Evolutionary conservation across 2,888 invertebrate genomes (phyloP).

Genomic region (Sminthurides aquaticus): DNA sequence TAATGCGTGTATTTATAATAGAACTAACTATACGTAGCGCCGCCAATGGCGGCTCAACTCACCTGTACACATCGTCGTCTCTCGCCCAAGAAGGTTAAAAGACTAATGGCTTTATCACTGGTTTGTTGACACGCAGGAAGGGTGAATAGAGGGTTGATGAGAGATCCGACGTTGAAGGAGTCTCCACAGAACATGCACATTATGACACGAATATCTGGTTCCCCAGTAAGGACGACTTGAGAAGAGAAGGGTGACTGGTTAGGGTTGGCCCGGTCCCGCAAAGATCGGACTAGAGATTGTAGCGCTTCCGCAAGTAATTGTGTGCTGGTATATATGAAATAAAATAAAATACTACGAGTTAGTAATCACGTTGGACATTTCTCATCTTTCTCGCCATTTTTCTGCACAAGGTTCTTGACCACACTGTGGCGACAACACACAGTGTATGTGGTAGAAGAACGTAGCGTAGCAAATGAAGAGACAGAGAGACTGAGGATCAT

Average conservation of each 20-base stretch:
- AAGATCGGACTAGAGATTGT: slow-evolving; percentile 32
- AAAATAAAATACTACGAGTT: background rate
- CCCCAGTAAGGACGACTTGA: slow-evolving; percentile 37
- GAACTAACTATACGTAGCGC: no score
- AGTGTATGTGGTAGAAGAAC: no score
- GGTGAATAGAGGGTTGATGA: slow-evolving; percentile 75
- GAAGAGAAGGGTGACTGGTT: slow-evolving; percentile 38
- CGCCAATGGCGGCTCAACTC: no score
- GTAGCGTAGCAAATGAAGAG: no score
- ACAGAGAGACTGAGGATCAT: no score
- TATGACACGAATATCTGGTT: slow-evolving; percentile 58
- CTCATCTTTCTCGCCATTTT: no score
- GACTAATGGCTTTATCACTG: slow-evolving; percentile 76
- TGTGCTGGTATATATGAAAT: no score
- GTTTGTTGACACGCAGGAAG: slow-evolving; percentile 81
- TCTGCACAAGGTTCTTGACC: no score
- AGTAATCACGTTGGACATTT: no score
- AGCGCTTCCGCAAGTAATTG: slow-evolving; percentile 38
- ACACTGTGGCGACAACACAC: no score
- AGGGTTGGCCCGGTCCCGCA: slow-evolving; percentile 41
- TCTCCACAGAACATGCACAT: slow-evolving; percentile 97
- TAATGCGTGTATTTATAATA: no score
- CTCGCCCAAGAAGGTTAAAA: slow-evolving; percentile 75
- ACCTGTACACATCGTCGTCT: slow-evolving; percentile 42
- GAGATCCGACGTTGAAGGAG: slow-evolving; percentile 67